These are phyloP conservation scores for Polydesmus complanatus DNA, from an alignment of 2,888 invertebrate genomes.

Conservation along the genomic window DNA sequence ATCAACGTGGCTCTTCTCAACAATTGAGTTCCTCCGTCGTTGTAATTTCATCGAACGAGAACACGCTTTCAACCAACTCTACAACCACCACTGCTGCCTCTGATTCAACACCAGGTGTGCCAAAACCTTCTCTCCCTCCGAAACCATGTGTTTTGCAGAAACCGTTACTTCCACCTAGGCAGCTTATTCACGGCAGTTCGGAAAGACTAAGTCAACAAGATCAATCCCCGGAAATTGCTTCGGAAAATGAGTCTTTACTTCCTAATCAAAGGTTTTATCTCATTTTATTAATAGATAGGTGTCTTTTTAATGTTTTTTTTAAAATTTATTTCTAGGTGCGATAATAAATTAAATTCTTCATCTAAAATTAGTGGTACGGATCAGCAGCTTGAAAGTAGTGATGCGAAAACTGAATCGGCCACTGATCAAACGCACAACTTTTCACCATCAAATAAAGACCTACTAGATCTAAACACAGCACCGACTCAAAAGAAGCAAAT, in stretches of 20 bases:
- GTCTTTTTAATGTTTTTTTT: neutral
- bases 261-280: neutral
- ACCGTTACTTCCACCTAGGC: constrained; percentile 42
- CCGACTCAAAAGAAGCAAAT: constrained; percentile 15
- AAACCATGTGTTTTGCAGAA: constrained; percentile 30
- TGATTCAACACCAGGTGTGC: neutral
- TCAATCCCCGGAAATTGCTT: neutral
- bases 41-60: neutral
- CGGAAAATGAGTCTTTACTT: neutral
- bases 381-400: neutral
- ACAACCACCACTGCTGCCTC: constrained; percentile 7
- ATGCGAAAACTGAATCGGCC: neutral
- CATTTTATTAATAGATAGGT: too few relatives aligned
- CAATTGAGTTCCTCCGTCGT: neutral
- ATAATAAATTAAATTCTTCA: neutral
- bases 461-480: neutral
- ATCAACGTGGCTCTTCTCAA: neutral
- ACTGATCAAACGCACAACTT: neutral
- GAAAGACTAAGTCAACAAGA: neutral
- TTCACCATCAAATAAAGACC: neutral
- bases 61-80: neutral
- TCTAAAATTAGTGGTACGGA: neutral
- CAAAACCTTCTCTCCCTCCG: constrained; percentile 52
- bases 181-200: constrained; percentile 22
- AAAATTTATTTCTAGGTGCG: neutral